Conservation (phyloP, 2,113 vertebrate genomes). For the Melanotaenia duboulayi region DNA sequence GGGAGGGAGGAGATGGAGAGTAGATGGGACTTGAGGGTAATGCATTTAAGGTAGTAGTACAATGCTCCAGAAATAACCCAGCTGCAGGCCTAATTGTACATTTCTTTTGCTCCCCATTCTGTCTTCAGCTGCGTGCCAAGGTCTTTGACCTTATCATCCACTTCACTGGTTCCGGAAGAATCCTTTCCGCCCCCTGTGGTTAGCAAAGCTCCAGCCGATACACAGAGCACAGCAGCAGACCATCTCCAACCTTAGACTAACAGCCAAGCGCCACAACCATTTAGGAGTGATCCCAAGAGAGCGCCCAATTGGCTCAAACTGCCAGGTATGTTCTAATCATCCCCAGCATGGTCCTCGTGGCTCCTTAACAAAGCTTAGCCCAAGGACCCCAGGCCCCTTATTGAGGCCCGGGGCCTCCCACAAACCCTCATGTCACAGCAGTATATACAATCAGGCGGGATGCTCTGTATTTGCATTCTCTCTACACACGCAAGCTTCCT, state of each 20-base stretch:
- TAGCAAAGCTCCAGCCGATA: slow-evolving; percentile 72
- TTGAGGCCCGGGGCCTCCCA: slow-evolving; percentile 58
- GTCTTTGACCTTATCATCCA: slow-evolving; percentile 83
- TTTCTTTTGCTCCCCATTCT: slow-evolving; percentile 69
- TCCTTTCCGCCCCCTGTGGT: slow-evolving; percentile 80
- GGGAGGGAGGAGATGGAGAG: slow-evolving; percentile 44
- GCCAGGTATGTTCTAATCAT: slow-evolving; percentile 81
- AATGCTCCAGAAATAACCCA: slow-evolving; percentile 79
- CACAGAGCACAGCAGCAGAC: slow-evolving; percentile 76
- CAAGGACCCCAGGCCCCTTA: slow-evolving; percentile 57
- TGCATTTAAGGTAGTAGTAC: slow-evolving; percentile 59
- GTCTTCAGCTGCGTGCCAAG: slow-evolving; percentile 81
- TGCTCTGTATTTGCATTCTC: slow-evolving; percentile 55
- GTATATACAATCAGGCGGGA: slow-evolving; percentile 37
- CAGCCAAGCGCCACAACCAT: slow-evolving; percentile 78
- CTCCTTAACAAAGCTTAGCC: slow-evolving; percentile 73
- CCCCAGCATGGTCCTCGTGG: slow-evolving; percentile 63
- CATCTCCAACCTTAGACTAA: slow-evolving; percentile 74
- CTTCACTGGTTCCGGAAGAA: slow-evolving; percentile 85
- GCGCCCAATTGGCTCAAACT: slow-evolving; percentile 76
- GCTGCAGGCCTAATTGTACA: slow-evolving; percentile 79
- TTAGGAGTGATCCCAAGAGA: slow-evolving; percentile 78
- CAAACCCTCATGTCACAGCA: slow-evolving; percentile 55
- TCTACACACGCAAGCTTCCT: slow-evolving; percentile 30
- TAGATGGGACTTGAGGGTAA: slow-evolving; percentile 47